A percentile compares a stretch with the other conserved stretches of the same genome.
These are phyloP conservation scores for Aurelia aurita complex sp. Pacific DNA, from an alignment of 30 jellyfish, hydroid and myxozoan genomes.

Conservation along the genomic window DNA sequence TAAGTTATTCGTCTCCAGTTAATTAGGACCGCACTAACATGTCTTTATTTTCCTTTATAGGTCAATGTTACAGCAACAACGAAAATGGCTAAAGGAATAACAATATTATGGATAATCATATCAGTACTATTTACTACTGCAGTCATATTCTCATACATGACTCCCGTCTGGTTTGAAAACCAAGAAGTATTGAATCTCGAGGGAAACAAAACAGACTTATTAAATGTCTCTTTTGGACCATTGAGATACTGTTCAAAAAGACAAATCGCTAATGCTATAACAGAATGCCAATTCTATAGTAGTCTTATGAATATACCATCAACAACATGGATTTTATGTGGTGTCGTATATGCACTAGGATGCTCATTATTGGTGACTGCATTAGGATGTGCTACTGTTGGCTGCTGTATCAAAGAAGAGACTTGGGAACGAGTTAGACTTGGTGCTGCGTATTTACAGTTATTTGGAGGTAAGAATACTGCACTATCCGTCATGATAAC, in stretches of 20 bases:
- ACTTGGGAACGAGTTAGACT: conserved; percentile 79
- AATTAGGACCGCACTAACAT: too few species aligned
- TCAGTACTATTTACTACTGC: conserved; percentile 72
- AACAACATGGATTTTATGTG: conserved; percentile 82
- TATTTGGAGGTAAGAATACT: conserved; percentile 74
- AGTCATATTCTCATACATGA: conserved; percentile 59
- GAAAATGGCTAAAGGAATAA: conserved; percentile 75
- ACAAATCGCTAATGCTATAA: conserved; percentile 58
- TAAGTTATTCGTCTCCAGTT: too few species aligned
- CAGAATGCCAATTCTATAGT: conserved; percentile 65
- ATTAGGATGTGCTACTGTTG: conserved; percentile 57
- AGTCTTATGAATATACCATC: conserved; percentile 80
- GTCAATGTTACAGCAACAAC: conserved; percentile 9
- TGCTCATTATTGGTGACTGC: conserved; percentile 64
- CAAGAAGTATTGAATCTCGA: conserved; percentile 12
- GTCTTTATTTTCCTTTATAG: neutral
- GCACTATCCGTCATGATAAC: too few species aligned
- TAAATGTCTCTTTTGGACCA: conserved; percentile 75
- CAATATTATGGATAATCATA: conserved; percentile 65
- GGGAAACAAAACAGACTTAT: conserved; percentile 23
- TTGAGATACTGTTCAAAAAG: conserved; percentile 71
- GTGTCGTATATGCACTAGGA: conserved; percentile 80
- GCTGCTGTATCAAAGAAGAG: conserved; percentile 70
- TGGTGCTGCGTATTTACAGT: conserved; percentile 82
- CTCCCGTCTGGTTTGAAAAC: conserved; percentile 92